Evolutionary conservation across 2,888 invertebrate genomes (phyloP), one percentile per base, ranked within the genome.

Genomic region (Perizoma affinitatum): DNA sequence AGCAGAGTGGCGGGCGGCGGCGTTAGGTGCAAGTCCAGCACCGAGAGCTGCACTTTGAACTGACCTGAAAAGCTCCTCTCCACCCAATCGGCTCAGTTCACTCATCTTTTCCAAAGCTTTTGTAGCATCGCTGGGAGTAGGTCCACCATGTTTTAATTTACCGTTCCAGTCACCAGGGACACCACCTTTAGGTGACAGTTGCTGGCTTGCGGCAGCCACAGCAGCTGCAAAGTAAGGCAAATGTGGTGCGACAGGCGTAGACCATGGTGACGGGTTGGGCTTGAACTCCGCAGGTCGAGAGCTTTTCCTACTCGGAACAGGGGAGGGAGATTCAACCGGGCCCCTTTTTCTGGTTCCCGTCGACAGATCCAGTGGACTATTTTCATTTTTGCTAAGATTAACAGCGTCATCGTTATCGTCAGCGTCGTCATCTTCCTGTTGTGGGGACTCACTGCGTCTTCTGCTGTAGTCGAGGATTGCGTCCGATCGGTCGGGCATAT

Each of bases 51-150:
- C 92, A 58, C 90, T 92, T 70, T 93, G 93, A 73, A 94, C 93
- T 9, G 94, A 93, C 70, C 96, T 90, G 78, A 95, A 96, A 9
- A 96, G 86, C 75, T 96, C 96, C 65, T 96, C 96, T 0, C 97
- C 96, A 4, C 97, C 96, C 38, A 97, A 88, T 77, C 97, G 95
- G 76, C 97, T 97, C 74, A 97, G 92, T 80, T 97, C 97, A 76
- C 96, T 97, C 97, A 97, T 97, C 84, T 97, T 97, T 81, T 97
- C 97, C 57, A 97, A 86, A 6, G 97, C 97, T 84, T 97, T 97
- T 9, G 96, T 96, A 0, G 97, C 97, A 75, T 97, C 97, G 75
- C 94, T 96, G 0, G 96, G 96, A 34, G 94, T 94, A 0, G 95
- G 94, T 0, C 83, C 84, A 2, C 86, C 87, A 68, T 95, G 93